These are phyloP conservation scores for Pyrgus malvae DNA, from an alignment of 2,888 invertebrate genomes.

Conservation along the genomic window DNA sequence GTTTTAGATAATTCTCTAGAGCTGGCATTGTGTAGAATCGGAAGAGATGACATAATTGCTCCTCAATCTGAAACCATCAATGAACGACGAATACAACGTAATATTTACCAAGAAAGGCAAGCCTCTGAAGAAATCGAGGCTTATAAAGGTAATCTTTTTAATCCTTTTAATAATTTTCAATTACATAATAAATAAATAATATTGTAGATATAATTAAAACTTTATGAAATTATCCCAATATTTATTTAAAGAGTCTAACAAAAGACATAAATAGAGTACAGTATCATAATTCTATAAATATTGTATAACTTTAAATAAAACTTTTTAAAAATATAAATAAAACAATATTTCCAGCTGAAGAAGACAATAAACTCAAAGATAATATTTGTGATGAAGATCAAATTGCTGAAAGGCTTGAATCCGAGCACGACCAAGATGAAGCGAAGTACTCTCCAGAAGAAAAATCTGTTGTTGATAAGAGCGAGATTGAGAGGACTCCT, in stretches of 20 bases:
- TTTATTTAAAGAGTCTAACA: too few relatives aligned
- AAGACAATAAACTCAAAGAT: conserved; percentile 76
- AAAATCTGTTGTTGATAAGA: conserved; percentile 86
- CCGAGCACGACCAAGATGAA: conserved; percentile 82
- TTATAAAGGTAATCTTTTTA: conserved; percentile 62
- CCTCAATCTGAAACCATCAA: conserved; percentile 87
- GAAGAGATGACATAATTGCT: conserved; percentile 94
- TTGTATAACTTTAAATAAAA: too few relatives aligned
- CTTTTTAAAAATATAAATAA: too few relatives aligned
- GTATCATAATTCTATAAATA: too few relatives aligned
- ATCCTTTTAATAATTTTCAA: not conserved
- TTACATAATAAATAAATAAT: too few relatives aligned
- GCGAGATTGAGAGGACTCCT: conserved; percentile 80
- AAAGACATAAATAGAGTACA: too few relatives aligned
- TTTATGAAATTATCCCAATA: too few relatives aligned
- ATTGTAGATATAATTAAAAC: too few relatives aligned
- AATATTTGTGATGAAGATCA: conserved; percentile 63
- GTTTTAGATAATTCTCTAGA: conserved; percentile 87
- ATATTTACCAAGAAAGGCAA: conserved; percentile 78
- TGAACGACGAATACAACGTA: conserved; percentile 74
- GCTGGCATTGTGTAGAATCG: conserved; percentile 91
- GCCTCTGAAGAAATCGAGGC: conserved; percentile 79
- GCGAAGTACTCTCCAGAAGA: conserved; percentile 91
- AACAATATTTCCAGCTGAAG: conserved; percentile 56
- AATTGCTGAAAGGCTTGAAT: conserved; percentile 62